Conservation (phyloP, 2,113 vertebrate species). For the Pachypanchax playfairii region DNA sequence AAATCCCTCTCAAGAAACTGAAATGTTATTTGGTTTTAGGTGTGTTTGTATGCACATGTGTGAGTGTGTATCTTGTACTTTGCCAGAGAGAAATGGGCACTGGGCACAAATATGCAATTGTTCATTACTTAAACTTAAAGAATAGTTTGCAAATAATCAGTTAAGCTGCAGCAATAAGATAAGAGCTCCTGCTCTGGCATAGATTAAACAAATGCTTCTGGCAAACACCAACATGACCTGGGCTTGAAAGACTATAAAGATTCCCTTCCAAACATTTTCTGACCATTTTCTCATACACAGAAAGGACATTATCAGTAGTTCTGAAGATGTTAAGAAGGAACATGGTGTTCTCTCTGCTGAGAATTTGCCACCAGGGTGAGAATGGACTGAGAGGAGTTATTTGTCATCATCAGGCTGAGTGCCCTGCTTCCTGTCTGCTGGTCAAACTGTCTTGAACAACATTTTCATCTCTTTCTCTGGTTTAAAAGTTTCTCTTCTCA, state of each 20-base stretch:
- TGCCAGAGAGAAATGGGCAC: neutral
- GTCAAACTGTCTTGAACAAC: slow-evolving; percentile 14
- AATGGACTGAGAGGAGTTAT: slow-evolving; percentile 57
- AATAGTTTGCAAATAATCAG: slow-evolving; percentile 28
- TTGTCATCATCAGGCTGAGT: slow-evolving; percentile 58
- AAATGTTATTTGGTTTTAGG: slow-evolving; percentile 18
- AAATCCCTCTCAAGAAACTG: slow-evolving; percentile 37
- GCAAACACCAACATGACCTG: neutral
- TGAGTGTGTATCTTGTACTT: too few relatives aligned
- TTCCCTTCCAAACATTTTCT: slow-evolving; percentile 11
- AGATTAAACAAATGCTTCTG: neutral
- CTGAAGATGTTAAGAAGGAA: slow-evolving; percentile 51
- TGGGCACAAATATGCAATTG: slow-evolving; percentile 33
- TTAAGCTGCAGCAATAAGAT: slow-evolving; percentile 16
- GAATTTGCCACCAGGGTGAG: slow-evolving; percentile 50
- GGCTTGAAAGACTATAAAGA: slow-evolving; percentile 4
- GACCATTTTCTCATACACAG: slow-evolving; percentile 35
- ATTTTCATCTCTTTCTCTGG: slow-evolving; percentile 18
- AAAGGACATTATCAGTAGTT: slow-evolving; percentile 61
- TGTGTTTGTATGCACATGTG: too few relatives aligned
- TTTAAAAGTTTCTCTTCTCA: slow-evolving; percentile 6
- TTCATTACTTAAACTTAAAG: slow-evolving; percentile 6
- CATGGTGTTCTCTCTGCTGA: slow-evolving; percentile 53
- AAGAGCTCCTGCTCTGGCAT: neutral
- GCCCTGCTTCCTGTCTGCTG: slow-evolving; percentile 35